Evolutionary conservation across 2,797 vertebrate species (phyloP), one percentile per base, ranked within the genome.

Genomic region (Pygocentrus nattereri): DNA sequence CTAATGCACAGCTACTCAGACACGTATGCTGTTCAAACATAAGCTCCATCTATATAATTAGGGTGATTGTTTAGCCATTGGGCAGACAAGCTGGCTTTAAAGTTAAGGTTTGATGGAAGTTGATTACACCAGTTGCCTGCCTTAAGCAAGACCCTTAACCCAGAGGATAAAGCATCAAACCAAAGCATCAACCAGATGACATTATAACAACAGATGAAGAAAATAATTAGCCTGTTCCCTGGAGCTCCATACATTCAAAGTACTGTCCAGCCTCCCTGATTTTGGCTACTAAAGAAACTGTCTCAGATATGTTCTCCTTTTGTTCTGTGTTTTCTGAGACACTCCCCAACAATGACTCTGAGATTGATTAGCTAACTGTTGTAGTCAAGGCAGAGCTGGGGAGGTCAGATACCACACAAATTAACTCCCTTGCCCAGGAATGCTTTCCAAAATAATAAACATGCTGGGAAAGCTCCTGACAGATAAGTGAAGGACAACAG

Each of bases 241-340:
- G 21, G 27, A 58, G 71, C 31, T 73, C 71, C 15, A 73, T 12
- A 50, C 18, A 31, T 5, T 18, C 47, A 5, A 50, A 52, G 18
- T n/a, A 13, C 34, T 19, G 52, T 75, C 78, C 38, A 23, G 50
- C 61, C 38, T 69, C 30, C 15, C 54, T 12, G 1, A 23, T 10
- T 59, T 49, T 64, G 68, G 74, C 19, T 34, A 80, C 67, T 81
- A 81, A 70, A 85, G 85, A 87, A 21, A 18, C 77, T 15, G 31
- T 15, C 67, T 76, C 11, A 73, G 5, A 25, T 47, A n/a, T 50
- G 11, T 59, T 67, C 30, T 59, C 1, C 68, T 16, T 19, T 71
- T 67, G 12, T 62, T 10, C 31, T 21, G 19, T 44, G 31, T 72
- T 23, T 44, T 86, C 81, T 49, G 74, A 84, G 69, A 30, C 79